A percentile compares a stretch with the other conserved stretches of the same genome.
Evolutionary conservation across 2,888 invertebrate genomes (phyloP).

Genomic region (Tyria jacobaeae): DNA sequence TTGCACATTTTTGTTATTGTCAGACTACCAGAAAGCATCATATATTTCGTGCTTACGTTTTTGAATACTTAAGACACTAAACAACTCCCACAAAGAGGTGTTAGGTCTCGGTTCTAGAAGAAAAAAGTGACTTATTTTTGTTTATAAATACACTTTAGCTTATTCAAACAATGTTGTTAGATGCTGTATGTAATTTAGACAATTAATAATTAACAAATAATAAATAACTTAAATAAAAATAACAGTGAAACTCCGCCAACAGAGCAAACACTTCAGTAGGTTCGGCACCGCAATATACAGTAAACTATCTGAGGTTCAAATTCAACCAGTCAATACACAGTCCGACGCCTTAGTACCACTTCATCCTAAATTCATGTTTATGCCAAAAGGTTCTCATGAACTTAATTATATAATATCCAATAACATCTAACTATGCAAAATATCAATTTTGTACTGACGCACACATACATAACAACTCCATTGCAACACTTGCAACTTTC

Average conservation of each 20-base stretch:
- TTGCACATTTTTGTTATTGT: too few species aligned
- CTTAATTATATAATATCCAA: background rate
- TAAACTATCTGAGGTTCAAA: background rate
- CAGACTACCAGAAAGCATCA: background rate
- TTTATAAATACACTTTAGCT: too few species aligned
- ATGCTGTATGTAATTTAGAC: too few species aligned
- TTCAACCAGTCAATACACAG: background rate
- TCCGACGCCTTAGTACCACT: background rate
- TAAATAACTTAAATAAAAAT: too few species aligned
- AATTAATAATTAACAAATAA: too few species aligned
- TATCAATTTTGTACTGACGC: background rate
- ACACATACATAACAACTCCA: conserved; percentile 9
- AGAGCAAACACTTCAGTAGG: background rate
- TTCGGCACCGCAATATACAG: background rate
- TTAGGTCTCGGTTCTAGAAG: background rate
- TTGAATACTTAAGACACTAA: background rate
- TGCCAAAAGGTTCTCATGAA: background rate
- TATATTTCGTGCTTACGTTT: background rate
- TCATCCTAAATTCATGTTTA: background rate
- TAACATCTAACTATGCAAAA: background rate
- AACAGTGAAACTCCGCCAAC: background rate
- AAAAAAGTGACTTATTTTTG: too few species aligned
- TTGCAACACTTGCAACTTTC: conserved; percentile 11
- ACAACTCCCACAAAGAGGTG: background rate
- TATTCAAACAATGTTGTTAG: too few species aligned